phyloP scores from a whole-genome alignment of 2,888 invertebrate genomes.

The Lasioglossum lativentre region DNA sequence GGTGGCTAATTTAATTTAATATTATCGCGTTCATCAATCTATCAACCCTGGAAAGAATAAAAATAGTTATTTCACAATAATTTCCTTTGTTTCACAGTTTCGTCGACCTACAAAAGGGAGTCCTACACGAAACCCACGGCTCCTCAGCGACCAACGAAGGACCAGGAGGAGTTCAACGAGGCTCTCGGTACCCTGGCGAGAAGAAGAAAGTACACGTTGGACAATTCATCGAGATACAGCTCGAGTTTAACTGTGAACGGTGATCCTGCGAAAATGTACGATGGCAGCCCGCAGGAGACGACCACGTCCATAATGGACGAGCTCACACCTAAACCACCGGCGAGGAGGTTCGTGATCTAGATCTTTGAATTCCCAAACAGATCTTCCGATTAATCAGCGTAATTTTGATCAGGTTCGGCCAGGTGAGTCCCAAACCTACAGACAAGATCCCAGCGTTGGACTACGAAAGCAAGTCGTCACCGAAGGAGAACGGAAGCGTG shows the following conservation, averaged over 20 bases:
- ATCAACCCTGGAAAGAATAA: not conserved
- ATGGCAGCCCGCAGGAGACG: constrained; percentile 77
- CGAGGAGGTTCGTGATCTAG: constrained; percentile 71
- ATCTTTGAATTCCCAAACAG: not conserved
- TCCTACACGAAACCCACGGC: constrained; percentile 70
- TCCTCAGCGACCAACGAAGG: constrained; percentile 71
- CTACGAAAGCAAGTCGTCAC: constrained; percentile 69
- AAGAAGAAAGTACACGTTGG: constrained; percentile 80
- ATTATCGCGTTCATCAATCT: no score
- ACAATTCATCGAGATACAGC: constrained; percentile 74
- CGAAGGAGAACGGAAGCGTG: constrained; percentile 63
- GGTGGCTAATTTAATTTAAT: constrained; percentile 67
- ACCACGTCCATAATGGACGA: constrained; percentile 77
- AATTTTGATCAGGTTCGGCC: constrained; percentile 75
- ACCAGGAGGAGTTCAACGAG: constrained; percentile 81
- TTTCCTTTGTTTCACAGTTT: constrained; percentile 65
- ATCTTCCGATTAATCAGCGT: not conserved
- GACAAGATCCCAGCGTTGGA: constrained; percentile 77
- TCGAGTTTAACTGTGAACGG: constrained; percentile 79
- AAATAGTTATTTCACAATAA: not conserved
- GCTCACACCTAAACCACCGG: constrained; percentile 81
- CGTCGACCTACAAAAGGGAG: constrained; percentile 77
- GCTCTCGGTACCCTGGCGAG: constrained; percentile 80
- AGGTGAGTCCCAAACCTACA: constrained; percentile 77
- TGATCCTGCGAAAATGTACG: constrained; percentile 77